Percentiles rank a stretch among this genome's conserved stretches.
These are phyloP conservation scores for Achlya flavicornis DNA, from an alignment of 2,888 invertebrate genomes.

Conservation along the genomic window DNA sequence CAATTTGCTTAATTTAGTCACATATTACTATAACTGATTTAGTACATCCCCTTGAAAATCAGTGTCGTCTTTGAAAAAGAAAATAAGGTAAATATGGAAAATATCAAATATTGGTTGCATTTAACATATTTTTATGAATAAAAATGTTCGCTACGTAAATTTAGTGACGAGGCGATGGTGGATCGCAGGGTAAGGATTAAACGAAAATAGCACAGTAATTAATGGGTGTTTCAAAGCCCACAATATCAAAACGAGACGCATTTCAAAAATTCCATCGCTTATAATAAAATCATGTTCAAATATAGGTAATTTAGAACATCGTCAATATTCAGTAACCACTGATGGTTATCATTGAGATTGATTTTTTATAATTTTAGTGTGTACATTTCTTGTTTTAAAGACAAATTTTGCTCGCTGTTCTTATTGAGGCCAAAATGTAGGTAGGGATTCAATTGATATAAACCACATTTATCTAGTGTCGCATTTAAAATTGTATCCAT, in stretches of 20 bases:
- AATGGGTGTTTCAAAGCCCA: slow-evolving; percentile 70
- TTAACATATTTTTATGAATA: slow-evolving; percentile 14
- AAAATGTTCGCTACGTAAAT: slow-evolving; percentile 53
- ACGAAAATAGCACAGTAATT: slow-evolving; percentile 77
- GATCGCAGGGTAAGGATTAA: slow-evolving; percentile 74
- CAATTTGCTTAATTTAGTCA: too few relatives aligned
- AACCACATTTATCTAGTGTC: too few relatives aligned
- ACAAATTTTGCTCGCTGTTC: too few relatives aligned
- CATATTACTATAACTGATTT: too few relatives aligned
- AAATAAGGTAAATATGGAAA: background rate
- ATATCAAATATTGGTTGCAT: background rate
- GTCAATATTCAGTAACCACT: background rate
- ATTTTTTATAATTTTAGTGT: too few relatives aligned
- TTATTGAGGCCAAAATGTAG: too few relatives aligned
- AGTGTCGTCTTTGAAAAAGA: too few relatives aligned
- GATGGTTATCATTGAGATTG: too few relatives aligned
- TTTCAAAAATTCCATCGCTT: slow-evolving; percentile 60
- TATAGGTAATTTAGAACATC: slow-evolving; percentile 5
- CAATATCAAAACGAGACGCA: slow-evolving; percentile 66
- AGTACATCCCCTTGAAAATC: too few relatives aligned
- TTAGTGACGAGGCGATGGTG: slow-evolving; percentile 65
- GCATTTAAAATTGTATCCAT: too few relatives aligned
- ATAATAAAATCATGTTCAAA: slow-evolving; percentile 41
- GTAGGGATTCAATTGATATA: too few relatives aligned
- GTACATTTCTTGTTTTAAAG: too few relatives aligned